Percentiles rank a stretch among this genome's conserved stretches.
Conservation (phyloP, 1,140 invertebrate genomes). For the Solen grandis region DNA sequence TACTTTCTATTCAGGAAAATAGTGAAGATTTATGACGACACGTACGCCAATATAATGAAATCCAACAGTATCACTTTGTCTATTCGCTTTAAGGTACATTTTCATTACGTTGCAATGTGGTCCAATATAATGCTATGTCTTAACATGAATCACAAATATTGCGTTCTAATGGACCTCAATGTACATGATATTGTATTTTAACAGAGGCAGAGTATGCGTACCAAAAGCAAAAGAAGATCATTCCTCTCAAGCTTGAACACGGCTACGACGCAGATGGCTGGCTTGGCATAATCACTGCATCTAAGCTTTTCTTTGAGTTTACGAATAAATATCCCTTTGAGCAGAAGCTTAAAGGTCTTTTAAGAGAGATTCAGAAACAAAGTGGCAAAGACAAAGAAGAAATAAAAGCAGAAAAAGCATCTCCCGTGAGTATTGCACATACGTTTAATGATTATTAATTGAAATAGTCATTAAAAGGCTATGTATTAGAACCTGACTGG, state of each 20-base stretch:
- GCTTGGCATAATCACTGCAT: constrained; percentile 75
- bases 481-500: not conserved
- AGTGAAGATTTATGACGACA: no score
- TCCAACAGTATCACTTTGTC: no score
- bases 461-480: not conserved
- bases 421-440: not conserved
- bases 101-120: no score
- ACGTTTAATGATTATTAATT: not conserved
- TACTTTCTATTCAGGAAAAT: no score
- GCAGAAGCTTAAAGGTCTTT: no score
- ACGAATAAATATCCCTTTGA: constrained; percentile 65
- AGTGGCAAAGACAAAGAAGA: not conserved
- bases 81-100: no score
- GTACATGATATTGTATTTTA: no score
- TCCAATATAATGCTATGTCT: no score
- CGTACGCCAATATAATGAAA: no score
- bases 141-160: no score
- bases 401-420: not conserved
- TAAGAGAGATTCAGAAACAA: no score
- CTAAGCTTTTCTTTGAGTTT: constrained; percentile 76
- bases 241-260: constrained; percentile 74
- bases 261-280: constrained; percentile 74
- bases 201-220: constrained; percentile 79
- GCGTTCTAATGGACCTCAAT: no score
- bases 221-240: constrained; percentile 70